These are phyloP conservation scores for Drosophila kuntzei DNA, from an alignment of 2,888 invertebrate genomes.

Conservation along the genomic window DNA sequence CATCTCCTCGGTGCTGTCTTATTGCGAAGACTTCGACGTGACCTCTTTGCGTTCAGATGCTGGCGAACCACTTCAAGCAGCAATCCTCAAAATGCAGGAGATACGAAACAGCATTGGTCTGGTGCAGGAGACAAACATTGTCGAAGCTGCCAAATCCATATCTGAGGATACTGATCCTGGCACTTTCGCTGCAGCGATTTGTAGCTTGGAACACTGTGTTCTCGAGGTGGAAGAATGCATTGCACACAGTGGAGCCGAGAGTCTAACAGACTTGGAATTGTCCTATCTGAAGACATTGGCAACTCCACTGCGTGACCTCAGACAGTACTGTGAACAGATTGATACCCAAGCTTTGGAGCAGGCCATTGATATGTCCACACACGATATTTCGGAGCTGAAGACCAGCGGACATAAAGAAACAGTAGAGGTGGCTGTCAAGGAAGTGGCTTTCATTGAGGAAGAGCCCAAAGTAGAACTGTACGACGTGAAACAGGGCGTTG, in stretches of 20 bases:
- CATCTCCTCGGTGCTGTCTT: conserved; percentile 77
- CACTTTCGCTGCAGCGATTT: conserved; percentile 83
- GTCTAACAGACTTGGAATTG: conserved; percentile 58
- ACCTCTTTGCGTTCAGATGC: conserved; percentile 62
- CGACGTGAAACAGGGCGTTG: conserved; percentile 61
- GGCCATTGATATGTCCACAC: conserved; percentile 87
- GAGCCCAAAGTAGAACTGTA: conserved; percentile 52
- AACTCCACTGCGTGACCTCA: conserved; percentile 79
- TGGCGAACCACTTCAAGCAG: conserved; percentile 68
- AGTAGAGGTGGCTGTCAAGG: conserved; percentile 28
- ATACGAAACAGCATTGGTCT: conserved; percentile 84
- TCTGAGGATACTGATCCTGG: conserved; percentile 78
- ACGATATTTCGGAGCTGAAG: conserved; percentile 87
- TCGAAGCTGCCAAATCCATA: conserved; percentile 80
- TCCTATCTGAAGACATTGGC: conserved; percentile 73
- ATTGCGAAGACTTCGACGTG: conserved; percentile 75
- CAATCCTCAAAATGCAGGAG: conserved; percentile 84
- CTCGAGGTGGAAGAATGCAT: conserved; percentile 80
- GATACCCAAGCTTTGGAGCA: conserved; percentile 85
- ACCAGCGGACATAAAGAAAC: conserved; percentile 82
- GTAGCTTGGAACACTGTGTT: conserved; percentile 78
- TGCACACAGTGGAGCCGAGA: conserved; percentile 64
- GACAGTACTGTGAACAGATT: conserved; percentile 80
- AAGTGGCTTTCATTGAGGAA: conserved; percentile 38
- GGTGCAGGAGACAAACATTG: conserved; percentile 81